Base-by-base conservation (phyloP, 1,140 invertebrate genomes). In the Bombus breviceps region DNA sequence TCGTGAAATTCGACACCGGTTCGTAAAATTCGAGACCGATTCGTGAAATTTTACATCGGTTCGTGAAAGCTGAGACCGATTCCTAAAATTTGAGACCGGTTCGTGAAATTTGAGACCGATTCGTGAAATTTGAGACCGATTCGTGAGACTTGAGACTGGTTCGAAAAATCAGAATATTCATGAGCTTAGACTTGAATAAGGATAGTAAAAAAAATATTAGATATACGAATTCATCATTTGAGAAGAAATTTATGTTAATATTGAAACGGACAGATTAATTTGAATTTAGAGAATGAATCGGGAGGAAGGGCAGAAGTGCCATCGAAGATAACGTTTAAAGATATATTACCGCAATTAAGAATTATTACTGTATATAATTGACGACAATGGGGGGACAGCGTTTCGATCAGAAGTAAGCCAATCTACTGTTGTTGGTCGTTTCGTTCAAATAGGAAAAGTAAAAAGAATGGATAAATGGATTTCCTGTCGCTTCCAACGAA, bases 1-100 rank as follows among this genome's bases (percentile, higher is more conserved):
- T 6, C 47, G 47, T 18, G 47, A 18, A 47, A 47, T 0, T 0
- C 0, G 47, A 53, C 0, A 53, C 1, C 0, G 5, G 5, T 18
- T 6, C 1, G 15, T 53, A 5, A 53, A 18, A 6, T 0, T 0
- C 6, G 1, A 53, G 0, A 1, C 5, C 15, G 0, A 0, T 18
- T 53, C 18, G 18, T 53, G 47, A 5, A 47, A 47, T 0, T 2
- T 6, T 1, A 53, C 0, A 53, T 5, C 4, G 5, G 1, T 53
- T 22, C 18, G 1, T 18, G 47, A 6, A 53, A 22, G 0, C 0
- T 8, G 18, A 53, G 0, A 22, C 1, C 5, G 1, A 18, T 53
- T 53, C 18, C 0, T 18, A 5, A 53, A 53, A 53, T 0, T 1
- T 1, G 18, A 53, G 0, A 53, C 1, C 18, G 5, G 0, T 22